Evolutionary conservation across 2,888 invertebrate species (phyloP).

Genomic region (Buathra laborator): DNA sequence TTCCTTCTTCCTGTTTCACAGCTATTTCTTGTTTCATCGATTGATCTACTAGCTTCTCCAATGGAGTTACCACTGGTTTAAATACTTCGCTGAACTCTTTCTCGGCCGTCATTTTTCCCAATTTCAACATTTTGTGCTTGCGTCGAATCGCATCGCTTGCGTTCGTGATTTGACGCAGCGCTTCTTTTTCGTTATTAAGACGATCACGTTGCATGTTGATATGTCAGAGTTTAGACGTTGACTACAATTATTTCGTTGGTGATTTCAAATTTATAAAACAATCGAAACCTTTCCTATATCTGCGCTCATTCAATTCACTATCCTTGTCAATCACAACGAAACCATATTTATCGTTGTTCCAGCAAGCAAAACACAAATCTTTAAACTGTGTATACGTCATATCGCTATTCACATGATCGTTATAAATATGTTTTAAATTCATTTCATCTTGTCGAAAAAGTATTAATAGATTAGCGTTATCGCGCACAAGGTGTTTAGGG

Average conservation of each 20-base stretch:
- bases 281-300: conserved; percentile 70
- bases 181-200: conserved; percentile 37
- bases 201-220: conserved; percentile 48
- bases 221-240: neutral
- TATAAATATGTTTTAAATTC: conserved; percentile 72
- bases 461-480: conserved; percentile 71
- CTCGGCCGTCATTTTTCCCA: conserved; percentile 48
- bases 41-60: conserved; percentile 62
- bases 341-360: conserved; percentile 70
- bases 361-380: conserved; percentile 68
- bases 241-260: conserved; percentile 29
- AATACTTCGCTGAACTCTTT: conserved; percentile 56
- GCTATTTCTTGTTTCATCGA: conserved; percentile 18
- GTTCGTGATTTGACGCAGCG: conserved; percentile 58
- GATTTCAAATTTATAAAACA: conserved; percentile 59
- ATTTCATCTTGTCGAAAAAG: conserved; percentile 72
- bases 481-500: conserved; percentile 71
- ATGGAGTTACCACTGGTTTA: conserved; percentile 50
- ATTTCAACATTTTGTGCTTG: conserved; percentile 59
- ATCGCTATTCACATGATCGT: conserved; percentile 72
- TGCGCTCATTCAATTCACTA: conserved; percentile 65
- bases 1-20: conserved; percentile 73
- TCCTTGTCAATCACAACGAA: conserved; percentile 73
- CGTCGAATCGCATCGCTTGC: conserved; percentile 66
- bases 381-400: conserved; percentile 70